These are phyloP conservation scores for Chelonia mydas DNA, from an alignment of 2,797 vertebrate species.

Conservation along the genomic window DNA sequence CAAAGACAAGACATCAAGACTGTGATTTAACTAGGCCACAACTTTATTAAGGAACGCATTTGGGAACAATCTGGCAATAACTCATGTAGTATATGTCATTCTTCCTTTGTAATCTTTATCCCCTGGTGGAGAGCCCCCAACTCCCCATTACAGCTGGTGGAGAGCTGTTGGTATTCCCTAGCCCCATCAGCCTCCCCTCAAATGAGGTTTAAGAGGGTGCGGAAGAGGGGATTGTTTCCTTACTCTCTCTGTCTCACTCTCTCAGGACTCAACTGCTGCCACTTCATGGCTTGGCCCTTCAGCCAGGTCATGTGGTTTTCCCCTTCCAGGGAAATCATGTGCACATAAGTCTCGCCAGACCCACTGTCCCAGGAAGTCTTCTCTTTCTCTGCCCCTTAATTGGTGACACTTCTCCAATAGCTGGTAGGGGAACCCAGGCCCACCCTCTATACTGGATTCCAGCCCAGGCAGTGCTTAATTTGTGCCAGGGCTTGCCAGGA, in stretches of 20 bases:
- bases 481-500: too few species aligned
- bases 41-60: neutral
- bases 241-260: too few species aligned
- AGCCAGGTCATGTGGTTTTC: too few species aligned
- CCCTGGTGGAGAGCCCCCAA: fast-evolving
- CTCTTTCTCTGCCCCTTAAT: too few species aligned
- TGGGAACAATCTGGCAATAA: fast-evolving
- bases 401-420: too few species aligned
- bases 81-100: fast-evolving
- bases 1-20: neutral
- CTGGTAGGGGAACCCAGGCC: too few species aligned
- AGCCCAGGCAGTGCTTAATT: too few species aligned
- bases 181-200: fast-evolving
- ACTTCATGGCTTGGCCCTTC: too few species aligned
- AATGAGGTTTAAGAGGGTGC: fast-evolving
- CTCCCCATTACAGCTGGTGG: fast-evolving
- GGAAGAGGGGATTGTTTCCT: neutral
- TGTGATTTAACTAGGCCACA: neutral
- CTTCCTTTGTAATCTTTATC: neutral
- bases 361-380: too few species aligned
- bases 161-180: fast-evolving
- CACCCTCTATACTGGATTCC: neutral
- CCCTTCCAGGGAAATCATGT: too few species aligned
- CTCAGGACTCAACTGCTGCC: too few species aligned
- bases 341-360: too few species aligned